These are phyloP conservation scores for Prostheceraeus crozeri DNA, from an alignment of 2,888 invertebrate species.

Conservation along the genomic window DNA sequence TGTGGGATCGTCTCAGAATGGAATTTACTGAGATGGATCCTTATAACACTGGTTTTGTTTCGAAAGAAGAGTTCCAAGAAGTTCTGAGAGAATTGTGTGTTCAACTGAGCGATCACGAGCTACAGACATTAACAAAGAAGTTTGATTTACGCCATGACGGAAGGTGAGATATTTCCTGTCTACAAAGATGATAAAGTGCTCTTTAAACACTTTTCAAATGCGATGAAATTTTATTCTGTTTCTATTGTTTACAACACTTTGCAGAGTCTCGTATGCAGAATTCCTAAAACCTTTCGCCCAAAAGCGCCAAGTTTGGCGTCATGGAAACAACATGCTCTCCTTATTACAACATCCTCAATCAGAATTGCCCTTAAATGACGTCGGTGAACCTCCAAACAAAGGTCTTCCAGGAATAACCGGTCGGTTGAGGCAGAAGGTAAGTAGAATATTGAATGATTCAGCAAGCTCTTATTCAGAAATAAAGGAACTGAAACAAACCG, in stretches of 20 bases:
- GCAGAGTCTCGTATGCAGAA: constrained; percentile 53
- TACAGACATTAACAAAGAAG: constrained; percentile 47
- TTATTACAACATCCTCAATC: constrained; percentile 49
- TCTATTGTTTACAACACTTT: constrained; percentile 20
- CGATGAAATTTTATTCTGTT: background rate
- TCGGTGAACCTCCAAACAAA: no score
- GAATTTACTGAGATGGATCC: constrained; percentile 55
- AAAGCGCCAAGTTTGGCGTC: constrained; percentile 51
- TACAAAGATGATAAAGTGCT: no score
- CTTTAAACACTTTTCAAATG: no score
- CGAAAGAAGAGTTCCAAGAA: constrained; percentile 52
- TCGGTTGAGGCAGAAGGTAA: no score
- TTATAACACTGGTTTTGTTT: constrained; percentile 51
- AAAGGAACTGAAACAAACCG: no score
- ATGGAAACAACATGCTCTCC: constrained; percentile 53
- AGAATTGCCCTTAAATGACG: no score
- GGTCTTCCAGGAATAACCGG: no score
- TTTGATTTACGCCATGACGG: constrained; percentile 48
- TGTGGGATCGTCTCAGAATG: constrained; percentile 53
- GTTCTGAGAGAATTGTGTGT: constrained; percentile 53
- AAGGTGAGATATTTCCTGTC: no score
- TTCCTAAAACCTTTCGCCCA: constrained; percentile 54
- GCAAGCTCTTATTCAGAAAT: no score
- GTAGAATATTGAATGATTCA: no score
- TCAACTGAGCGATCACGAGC: constrained; percentile 51